Percentiles rank a stretch among this genome's conserved stretches.
phyloP scores from a whole-genome alignment of 2,797 vertebrate genomes.

The Xenentodon cancila region DNA sequence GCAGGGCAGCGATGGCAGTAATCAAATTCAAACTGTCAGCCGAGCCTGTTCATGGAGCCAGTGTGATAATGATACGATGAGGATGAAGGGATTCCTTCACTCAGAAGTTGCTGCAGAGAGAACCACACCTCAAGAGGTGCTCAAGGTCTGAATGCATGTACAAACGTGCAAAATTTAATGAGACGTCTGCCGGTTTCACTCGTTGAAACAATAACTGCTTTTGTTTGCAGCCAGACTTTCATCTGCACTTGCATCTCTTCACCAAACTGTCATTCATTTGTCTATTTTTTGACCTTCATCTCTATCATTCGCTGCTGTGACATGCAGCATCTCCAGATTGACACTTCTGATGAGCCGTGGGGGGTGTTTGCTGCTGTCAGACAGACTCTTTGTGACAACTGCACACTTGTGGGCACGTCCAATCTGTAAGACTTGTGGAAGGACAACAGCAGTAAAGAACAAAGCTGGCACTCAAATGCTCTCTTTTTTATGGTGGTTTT shows the following conservation, averaged over 20 bases:
- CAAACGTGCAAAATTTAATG: conserved; percentile 2
- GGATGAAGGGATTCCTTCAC: conserved; percentile 30
- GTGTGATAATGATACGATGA: conserved; percentile 34
- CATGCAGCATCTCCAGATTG: conserved; percentile 61
- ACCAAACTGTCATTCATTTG: conserved; percentile 61
- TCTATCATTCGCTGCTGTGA: conserved; percentile 52
- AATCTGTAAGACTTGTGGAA: conserved; percentile 54
- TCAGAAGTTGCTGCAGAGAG: conserved; percentile 23
- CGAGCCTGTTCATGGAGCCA: conserved; percentile 28
- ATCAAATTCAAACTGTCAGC: conserved; percentile 42
- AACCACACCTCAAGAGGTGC: conserved; percentile 42
- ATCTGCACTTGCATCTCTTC: conserved; percentile 44
- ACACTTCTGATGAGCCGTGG: conserved; percentile 64
- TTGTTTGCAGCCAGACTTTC: conserved; percentile 12
- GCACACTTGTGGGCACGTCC: conserved; percentile 68
- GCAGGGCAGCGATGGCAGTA: conserved; percentile 33
- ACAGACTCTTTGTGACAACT: conserved; percentile 76
- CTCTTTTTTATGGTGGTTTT: conserved; percentile 7
- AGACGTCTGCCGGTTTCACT: conserved; percentile 39
- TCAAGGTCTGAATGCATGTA: conserved; percentile 22
- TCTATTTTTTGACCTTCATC: conserved; percentile 75
- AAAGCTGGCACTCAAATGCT: conserved; percentile 15
- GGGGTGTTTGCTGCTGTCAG: conserved; percentile 55
- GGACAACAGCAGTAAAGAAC: conserved; percentile 34
- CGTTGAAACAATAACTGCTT: background rate